Base-by-base conservation (phyloP, 2,888 invertebrate genomes). In the Saturnia japonica region DNA sequence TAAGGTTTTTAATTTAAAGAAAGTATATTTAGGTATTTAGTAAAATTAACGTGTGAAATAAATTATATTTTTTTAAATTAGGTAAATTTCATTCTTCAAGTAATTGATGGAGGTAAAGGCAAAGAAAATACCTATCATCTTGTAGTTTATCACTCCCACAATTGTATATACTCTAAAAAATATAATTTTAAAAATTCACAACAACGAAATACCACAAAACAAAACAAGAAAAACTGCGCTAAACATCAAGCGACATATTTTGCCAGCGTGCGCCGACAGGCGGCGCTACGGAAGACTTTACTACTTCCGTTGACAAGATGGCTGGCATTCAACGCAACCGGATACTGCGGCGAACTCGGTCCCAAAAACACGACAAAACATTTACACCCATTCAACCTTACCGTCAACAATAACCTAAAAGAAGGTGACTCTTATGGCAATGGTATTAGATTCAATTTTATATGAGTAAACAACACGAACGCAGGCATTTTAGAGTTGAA, bases 231-330 rank as follows among this genome's bases (percentile, higher is more conserved):
- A 79, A 82, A 85, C 81, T 82, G 79, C 79, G 76, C 79, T 75
- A 82, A 82, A 82, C 81, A 19, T 60, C 11, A 40, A 77, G 74
- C 80, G 85, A 83, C 82, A 84, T 83, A 82, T 85, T 88, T 85
- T 88, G 82, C 78, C 83, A 79, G 28, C 25, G 57, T 28, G 82
- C 81, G 80, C 80, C 83, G 86, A 83, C 88, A 87, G 88, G 84
- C 86, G 87, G 84, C 86, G 86, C 80, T 87, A 77, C 91, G 93
- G 93, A 94, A 94, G 93, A 90, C 89, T 93, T 94, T 94, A 94
- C 93, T 92, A 94, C 93, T 94, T 94, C 94, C 94, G 87, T 80
- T 87, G 88, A 89, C 92, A 93, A 60, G 57, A 60, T 60, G 57
- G 57, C 57, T 93, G 92, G 84, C 88, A 87, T 88, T 90, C 88